Conservation (phyloP, 2,888 invertebrate genomes). For the Temnothorax unifasciatus region DNA sequence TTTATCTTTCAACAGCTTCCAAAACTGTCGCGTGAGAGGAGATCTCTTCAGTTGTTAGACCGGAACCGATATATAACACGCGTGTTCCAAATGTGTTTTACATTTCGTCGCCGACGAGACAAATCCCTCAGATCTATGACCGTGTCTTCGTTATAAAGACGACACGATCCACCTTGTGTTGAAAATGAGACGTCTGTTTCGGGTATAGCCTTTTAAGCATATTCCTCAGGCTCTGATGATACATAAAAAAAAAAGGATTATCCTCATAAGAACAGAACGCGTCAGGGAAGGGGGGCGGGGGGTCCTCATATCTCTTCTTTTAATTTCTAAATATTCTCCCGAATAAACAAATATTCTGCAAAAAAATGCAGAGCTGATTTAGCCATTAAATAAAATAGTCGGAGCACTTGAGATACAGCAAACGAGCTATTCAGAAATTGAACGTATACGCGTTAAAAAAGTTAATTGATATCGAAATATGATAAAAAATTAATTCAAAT, state of each 20-base stretch:
- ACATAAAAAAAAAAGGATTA: slow-evolving; percentile 68
- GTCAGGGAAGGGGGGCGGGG: background rate
- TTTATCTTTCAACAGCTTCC: slow-evolving; percentile 21
- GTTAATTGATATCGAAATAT: background rate
- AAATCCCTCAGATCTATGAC: slow-evolving; percentile 80
- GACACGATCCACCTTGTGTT: slow-evolving; percentile 80
- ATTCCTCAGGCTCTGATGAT: slow-evolving; percentile 55
- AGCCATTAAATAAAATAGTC: background rate
- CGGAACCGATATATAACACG: slow-evolving; percentile 81
- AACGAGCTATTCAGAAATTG: background rate
- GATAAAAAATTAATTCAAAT: background rate
- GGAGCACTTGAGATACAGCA: background rate
- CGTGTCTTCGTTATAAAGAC: slow-evolving; percentile 66
- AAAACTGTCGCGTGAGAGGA: slow-evolving; percentile 39
- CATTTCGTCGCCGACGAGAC: slow-evolving; percentile 75
- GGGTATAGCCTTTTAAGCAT: slow-evolving; percentile 72
- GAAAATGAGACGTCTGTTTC: slow-evolving; percentile 67
- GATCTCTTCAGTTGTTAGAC: slow-evolving; percentile 56
- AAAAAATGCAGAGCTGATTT: background rate
- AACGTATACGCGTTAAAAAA: background rate
- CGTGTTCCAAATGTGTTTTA: slow-evolving; percentile 76
- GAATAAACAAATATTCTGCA: background rate
- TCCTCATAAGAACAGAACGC: slow-evolving; percentile 47
- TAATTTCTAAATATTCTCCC: background rate
- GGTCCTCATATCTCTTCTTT: background rate